Evolutionary conservation across 35 echinoderm and acorn worm species (phyloP).

Genomic region (Chiridota heheva): DNA sequence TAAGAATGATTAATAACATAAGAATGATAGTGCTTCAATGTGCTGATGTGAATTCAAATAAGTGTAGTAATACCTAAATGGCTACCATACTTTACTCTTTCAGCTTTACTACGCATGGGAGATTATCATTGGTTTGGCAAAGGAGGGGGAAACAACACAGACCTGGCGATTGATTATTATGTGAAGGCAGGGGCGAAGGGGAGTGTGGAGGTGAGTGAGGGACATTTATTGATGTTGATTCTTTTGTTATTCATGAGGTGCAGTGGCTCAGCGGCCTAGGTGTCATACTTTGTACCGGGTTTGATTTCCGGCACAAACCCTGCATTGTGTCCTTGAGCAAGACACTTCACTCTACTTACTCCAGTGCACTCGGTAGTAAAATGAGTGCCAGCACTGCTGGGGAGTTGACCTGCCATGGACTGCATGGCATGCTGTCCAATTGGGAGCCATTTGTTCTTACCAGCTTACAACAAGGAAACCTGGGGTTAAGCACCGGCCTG

Average conservation of each 20-base stretch:
- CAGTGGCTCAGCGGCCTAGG: background rate
- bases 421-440: no score
- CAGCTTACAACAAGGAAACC: no score
- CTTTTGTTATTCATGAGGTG: background rate
- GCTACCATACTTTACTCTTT: no score
- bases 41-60: no score
- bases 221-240: background rate
- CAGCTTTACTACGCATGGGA: slow-evolving; percentile 87
- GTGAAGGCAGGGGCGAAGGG: slow-evolving; percentile 55
- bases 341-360: background rate
- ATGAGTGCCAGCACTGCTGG: no score
- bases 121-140: slow-evolving; percentile 93
- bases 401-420: no score
- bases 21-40: no score
- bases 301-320: background rate
- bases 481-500: no score
- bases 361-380: no score
- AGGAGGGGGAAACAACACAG: slow-evolving; percentile 35
- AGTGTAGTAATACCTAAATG: no score
- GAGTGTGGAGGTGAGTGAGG: slow-evolving; percentile 66
- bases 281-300: background rate
- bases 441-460: no score
- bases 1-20: no score
- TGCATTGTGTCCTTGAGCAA: background rate
- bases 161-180: slow-evolving; percentile 68